Evolutionary conservation across 2,888 invertebrate genomes (phyloP), one percentile per base, ranked within the genome.

Genomic region (Erebia ligea): DNA sequence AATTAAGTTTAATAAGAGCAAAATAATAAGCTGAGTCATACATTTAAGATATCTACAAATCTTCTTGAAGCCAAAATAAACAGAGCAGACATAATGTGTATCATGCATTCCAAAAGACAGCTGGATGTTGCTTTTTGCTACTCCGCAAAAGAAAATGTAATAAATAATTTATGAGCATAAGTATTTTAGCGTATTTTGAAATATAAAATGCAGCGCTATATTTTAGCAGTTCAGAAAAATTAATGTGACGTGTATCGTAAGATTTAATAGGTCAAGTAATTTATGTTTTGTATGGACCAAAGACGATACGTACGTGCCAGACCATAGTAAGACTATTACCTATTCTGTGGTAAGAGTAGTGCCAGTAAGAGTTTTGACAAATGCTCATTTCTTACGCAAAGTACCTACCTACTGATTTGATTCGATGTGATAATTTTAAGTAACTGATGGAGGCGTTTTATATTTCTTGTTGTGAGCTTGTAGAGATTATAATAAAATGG

Each of bases 51-150:
- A 48, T 67, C 61, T 57, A 62, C 64, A 63, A 64, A 65, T 68
- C 52, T 72, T 68, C n/a, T 25, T 56, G 56, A 62, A 62, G 59
- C 40, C 56, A 57, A 50, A 66, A 57, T 68, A 69, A 72, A 72
- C 71, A 72, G 71, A 69, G 71, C 68, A 68, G 21, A 56, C 42
- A 66, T 72, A 69, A 72, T 68, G 68, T 71, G 68, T 71, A 68
- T 62, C 66, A 66, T 66, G 71, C 61, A 72, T 69, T 62, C 69
- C 62, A 65, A 71, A 71, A 68, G 64, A 69, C 19, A 52, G 64
- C 57, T 58, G 64, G 40, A 68, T 65, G 68, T 34, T 59, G 62
- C 68, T 63, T 71, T 67, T 68, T 72, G 68, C 62, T 56, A 57
- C 48, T 69, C 61, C 61, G 48, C n/a, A 58, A 58, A 67, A 59